These are phyloP conservation scores for Malurus melanocephalus DNA, from an alignment of 2,113 vertebrate species.

Conservation along the genomic window DNA sequence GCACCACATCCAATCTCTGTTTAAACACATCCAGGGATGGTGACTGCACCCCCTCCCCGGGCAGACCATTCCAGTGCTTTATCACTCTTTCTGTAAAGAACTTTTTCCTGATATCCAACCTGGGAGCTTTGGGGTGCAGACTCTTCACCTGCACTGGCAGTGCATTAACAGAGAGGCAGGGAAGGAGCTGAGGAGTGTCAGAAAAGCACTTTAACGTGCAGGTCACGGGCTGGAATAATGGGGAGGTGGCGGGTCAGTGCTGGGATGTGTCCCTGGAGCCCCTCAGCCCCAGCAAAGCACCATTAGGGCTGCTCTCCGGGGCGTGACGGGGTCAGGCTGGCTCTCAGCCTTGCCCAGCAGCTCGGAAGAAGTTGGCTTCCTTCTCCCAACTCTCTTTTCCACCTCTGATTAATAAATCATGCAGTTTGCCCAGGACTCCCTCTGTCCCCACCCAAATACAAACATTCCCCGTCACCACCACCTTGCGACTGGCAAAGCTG, in stretches of 20 bases:
- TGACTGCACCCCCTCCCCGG: too few relatives aligned
- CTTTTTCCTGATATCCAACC: too few relatives aligned
- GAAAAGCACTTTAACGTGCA: neutral
- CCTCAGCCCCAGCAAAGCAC: neutral
- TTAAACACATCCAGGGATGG: too few relatives aligned
- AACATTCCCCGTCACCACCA: conserved; percentile 65
- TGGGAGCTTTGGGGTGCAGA: neutral
- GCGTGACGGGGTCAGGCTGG: neutral
- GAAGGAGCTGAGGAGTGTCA: neutral
- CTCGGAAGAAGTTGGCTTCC: neutral
- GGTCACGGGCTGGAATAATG: neutral
- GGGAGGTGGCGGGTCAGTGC: accelerated
- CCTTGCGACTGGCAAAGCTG: conserved; percentile 61
- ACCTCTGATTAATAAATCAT: conserved; percentile 74
- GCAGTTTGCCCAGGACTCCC: conserved; percentile 53
- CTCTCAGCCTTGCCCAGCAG: neutral
- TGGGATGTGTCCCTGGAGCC: neutral
- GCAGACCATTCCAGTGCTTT: too few relatives aligned
- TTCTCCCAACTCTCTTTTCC: conserved; percentile 38
- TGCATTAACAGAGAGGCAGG: neutral
- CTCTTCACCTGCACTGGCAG: neutral
- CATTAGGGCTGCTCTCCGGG: neutral
- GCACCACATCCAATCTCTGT: too few relatives aligned
- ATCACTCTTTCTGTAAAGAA: too few relatives aligned
- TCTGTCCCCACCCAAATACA: conserved; percentile 67